Percentiles rank a stretch among this genome's conserved stretches.
Evolutionary conservation across 2,888 invertebrate genomes (phyloP).

Genomic region (Leptopilina drosophilae): DNA sequence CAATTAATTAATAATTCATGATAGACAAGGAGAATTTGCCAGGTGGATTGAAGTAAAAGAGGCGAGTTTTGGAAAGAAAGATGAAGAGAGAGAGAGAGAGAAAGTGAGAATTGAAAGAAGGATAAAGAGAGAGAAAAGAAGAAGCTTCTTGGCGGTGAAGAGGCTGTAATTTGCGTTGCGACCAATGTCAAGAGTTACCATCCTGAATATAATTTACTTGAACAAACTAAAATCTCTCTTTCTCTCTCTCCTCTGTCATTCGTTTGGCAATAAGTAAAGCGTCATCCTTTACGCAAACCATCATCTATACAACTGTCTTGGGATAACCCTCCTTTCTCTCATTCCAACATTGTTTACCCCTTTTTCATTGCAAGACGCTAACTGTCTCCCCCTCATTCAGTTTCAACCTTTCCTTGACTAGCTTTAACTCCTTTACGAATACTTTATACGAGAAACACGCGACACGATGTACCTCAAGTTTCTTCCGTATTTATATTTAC

Average conservation of each 20-base stretch:
- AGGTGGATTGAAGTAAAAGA: conserved; percentile 62
- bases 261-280: conserved; percentile 50
- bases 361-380: conserved; percentile 48
- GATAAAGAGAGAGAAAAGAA: conserved; percentile 47
- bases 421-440: conserved; percentile 70
- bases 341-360: conserved; percentile 46
- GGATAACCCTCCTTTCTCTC: conserved; percentile 51
- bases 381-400: conserved; percentile 53
- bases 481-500: conserved; percentile 73
- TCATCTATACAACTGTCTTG: conserved; percentile 50
- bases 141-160: conserved; percentile 61
- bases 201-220: conserved; percentile 77
- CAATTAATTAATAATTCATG: conserved; percentile 78
- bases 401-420: conserved; percentile 56
- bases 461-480: conserved; percentile 66
- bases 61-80: conserved; percentile 43
- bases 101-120: conserved; percentile 3
- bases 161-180: conserved; percentile 75
- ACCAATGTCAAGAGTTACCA: conserved; percentile 71
- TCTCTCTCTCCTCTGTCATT: conserved; percentile 59
- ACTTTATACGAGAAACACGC: conserved; percentile 71
- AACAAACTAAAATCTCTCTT: conserved; percentile 74
- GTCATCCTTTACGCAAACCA: conserved; percentile 64
- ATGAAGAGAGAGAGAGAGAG: conserved; percentile 33
- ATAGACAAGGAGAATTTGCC: conserved; percentile 72